These are phyloP conservation scores for Chiloscyllium plagiosum DNA, from an alignment of 2,113 vertebrate genomes.

Conservation along the genomic window DNA sequence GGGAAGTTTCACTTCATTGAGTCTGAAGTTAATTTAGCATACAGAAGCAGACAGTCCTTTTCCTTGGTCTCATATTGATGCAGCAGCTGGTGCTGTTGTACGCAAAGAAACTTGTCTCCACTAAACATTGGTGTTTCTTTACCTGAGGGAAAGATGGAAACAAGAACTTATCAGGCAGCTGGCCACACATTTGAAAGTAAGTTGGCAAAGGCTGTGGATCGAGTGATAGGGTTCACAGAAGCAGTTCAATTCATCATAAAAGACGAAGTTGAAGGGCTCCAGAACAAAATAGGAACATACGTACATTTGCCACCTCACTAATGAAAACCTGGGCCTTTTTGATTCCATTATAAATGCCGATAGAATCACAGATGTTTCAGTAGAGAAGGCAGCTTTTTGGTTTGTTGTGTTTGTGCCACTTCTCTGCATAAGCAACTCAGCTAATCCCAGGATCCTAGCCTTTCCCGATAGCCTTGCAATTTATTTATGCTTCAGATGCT, in stretches of 20 bases:
- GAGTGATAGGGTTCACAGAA: not conserved
- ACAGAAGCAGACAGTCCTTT: not conserved
- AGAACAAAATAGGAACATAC: not conserved
- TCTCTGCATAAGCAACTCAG: not conserved
- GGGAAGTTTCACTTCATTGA: not conserved
- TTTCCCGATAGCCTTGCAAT: not conserved
- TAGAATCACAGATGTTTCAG: not conserved
- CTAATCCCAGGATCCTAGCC: not conserved
- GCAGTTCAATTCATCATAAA: not conserved
- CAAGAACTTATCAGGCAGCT: not conserved
- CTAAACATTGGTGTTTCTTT: slow-evolving; percentile 20
- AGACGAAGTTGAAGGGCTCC: not conserved
- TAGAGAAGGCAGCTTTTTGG: not conserved
- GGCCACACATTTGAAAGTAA: not conserved
- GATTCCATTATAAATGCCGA: not conserved
- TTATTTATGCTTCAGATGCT: not conserved
- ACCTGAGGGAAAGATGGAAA: slow-evolving; percentile 16
- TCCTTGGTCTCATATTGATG: not conserved
- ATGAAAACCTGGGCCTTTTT: not conserved
- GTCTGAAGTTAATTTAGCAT: not conserved
- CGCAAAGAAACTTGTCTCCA: not conserved
- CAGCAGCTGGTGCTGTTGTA: not conserved
- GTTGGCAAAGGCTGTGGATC: not conserved
- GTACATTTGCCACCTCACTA: not conserved
- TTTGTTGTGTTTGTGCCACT: not conserved